phyloP scores from a whole-genome alignment of 2,888 invertebrate genomes.

The Sepioteuthis lessoniana region DNA sequence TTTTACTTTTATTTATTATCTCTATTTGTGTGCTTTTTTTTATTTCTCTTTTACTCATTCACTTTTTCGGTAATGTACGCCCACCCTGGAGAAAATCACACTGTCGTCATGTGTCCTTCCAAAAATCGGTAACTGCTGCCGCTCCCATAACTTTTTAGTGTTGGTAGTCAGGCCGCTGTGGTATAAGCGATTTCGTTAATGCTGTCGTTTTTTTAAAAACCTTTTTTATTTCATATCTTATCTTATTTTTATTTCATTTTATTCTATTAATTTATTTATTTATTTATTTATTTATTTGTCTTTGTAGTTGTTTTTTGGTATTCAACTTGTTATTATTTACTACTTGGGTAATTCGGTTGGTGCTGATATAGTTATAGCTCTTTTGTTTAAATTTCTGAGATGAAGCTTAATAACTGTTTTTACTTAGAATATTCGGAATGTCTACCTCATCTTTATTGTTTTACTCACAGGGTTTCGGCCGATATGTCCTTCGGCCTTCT shows the following conservation, averaged over 20 bases:
- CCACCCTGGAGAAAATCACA: conserved; percentile 33
- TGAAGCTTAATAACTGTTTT: too few species aligned
- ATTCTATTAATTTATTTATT: neutral
- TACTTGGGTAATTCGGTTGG: too few species aligned
- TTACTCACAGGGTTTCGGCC: too few species aligned
- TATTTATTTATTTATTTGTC: neutral
- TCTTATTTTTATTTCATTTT: too few species aligned
- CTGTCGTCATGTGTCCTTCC: neutral
- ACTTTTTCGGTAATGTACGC: neutral
- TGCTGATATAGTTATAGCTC: too few species aligned
- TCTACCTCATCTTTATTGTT: too few species aligned
- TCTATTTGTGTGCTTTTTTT: neutral
- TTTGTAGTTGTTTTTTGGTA: neutral
- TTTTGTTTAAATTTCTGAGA: too few species aligned
- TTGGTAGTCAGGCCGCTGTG: neutral
- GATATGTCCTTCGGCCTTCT: too few species aligned
- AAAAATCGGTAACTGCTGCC: neutral
- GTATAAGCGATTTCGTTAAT: neutral
- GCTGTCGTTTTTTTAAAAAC: neutral
- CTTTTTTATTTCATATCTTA: neutral
- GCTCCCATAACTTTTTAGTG: neutral
- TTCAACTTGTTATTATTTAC: neutral
- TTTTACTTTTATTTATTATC: neutral
- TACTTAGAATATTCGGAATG: too few species aligned
- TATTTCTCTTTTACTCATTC: neutral